Conservation (phyloP, 2,113 vertebrate species). For the Meleagris gallopavo region DNA sequence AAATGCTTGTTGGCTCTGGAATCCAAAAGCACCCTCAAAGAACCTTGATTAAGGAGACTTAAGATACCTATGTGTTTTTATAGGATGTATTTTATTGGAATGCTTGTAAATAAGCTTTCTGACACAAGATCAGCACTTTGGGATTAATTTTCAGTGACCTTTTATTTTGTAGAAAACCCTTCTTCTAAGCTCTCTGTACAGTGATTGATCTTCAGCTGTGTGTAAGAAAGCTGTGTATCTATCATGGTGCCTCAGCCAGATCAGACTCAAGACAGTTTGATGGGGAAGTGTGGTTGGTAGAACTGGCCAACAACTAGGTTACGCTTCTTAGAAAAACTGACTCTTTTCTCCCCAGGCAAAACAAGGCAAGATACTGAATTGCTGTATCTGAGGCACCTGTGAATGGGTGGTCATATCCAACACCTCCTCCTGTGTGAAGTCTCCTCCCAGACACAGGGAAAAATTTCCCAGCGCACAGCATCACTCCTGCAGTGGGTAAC, state of each 20-base stretch:
- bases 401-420: background rate
- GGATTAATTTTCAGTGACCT: background rate
- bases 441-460: background rate
- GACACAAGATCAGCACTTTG: background rate
- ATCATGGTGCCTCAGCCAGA: fast-evolving
- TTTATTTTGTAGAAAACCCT: background rate
- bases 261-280: fast-evolving
- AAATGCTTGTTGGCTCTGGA: background rate
- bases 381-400: background rate
- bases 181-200: background rate
- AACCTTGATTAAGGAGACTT: background rate
- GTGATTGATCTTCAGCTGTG: background rate
- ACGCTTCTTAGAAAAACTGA: background rate
- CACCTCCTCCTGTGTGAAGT: background rate
- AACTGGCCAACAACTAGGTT: background rate
- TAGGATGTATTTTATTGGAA: background rate
- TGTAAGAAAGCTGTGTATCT: background rate
- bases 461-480: background rate
- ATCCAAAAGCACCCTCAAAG: background rate
- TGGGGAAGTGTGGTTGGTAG: background rate
- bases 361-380: background rate
- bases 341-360: background rate
- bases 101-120: background rate
- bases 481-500: background rate
- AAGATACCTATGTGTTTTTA: background rate